Evolutionary conservation across 1,140 invertebrate genomes (phyloP), one percentile per base, ranked within the genome.

Genomic region (Plectrocnemia conspersa): DNA sequence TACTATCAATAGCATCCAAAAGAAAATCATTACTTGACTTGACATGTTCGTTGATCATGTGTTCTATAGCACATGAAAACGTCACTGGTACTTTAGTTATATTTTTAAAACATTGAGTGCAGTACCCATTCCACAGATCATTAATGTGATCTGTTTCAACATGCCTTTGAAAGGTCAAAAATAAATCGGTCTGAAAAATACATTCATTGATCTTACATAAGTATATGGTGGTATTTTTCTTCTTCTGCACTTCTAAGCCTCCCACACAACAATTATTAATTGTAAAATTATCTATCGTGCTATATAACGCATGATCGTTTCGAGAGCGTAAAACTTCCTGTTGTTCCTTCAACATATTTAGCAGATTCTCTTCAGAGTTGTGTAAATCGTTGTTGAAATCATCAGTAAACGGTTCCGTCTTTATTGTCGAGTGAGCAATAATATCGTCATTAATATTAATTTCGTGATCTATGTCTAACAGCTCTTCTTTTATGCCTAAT

Each of bases 111-210:
- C 59, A 61, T 22, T 41, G 15, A 10, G 27, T n/a, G 29, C 59
- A 61, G 46, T 45, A 54, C 10, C 59, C 59, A 46, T 61, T 33
- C 59, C 59, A 61, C 3, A 10, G 27, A 3, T 57, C 54, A 19
- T 42, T 13, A 9, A 11, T 4, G 25, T 61, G 59, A 11, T 5
- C 2, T 15, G 23, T 25, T 24, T 54, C 25, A n/a, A 61, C 2
- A 32, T 61, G 59, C n/a, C 25, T 35, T 1, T 29, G 7, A 45
- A 61, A 54, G 13, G 40, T 6, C 16, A 54, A 27, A 15, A 57
- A 54, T 13, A 16, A 44, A 3, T 10, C 18, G 9, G 18, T 38
- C 13, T 10, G 38, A 40, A 36, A 57, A 13, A 1, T 13, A 21
- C 59, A 61, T 10, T 45, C 35, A 11, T 57, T 29, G 13, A 57